Conservation (phyloP, 2,113 vertebrate genomes). For the Brachypodius melanocephalos region DNA sequence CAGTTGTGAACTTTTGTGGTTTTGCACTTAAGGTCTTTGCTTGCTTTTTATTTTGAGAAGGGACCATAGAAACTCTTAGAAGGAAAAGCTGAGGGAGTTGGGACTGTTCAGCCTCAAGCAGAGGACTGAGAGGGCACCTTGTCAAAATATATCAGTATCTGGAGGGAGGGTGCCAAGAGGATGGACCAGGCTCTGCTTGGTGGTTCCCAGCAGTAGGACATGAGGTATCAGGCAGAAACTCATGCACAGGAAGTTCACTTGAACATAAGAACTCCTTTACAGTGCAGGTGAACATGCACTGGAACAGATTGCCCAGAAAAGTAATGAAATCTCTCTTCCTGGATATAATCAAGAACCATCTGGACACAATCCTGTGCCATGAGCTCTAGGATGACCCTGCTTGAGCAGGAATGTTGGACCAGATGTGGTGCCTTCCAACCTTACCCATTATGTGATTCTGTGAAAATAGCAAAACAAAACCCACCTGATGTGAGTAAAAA, state of each 20-base stretch:
- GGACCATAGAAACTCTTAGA: background rate
- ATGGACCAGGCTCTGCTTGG: background rate
- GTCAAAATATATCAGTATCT: background rate
- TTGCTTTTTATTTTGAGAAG: background rate
- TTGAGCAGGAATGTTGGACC: background rate
- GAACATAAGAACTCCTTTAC: background rate
- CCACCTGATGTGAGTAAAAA: background rate
- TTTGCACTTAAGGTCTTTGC: background rate
- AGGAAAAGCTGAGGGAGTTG: background rate
- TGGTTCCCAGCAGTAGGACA: background rate
- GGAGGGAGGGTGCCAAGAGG: background rate
- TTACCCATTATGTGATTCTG: background rate
- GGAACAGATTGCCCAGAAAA: background rate
- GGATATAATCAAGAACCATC: background rate
- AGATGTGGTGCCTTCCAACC: background rate
- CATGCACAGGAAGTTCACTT: background rate
- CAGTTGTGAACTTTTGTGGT: background rate
- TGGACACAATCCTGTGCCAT: background rate
- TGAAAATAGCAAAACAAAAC: background rate
- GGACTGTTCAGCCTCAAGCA: background rate
- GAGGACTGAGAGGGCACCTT: background rate
- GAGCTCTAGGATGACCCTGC: background rate
- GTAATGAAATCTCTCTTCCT: background rate
- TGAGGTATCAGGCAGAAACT: background rate
- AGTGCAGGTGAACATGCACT: background rate